phyloP scores from a whole-genome alignment of 2,797 vertebrate genomes.

The Nannoperca australis region DNA sequence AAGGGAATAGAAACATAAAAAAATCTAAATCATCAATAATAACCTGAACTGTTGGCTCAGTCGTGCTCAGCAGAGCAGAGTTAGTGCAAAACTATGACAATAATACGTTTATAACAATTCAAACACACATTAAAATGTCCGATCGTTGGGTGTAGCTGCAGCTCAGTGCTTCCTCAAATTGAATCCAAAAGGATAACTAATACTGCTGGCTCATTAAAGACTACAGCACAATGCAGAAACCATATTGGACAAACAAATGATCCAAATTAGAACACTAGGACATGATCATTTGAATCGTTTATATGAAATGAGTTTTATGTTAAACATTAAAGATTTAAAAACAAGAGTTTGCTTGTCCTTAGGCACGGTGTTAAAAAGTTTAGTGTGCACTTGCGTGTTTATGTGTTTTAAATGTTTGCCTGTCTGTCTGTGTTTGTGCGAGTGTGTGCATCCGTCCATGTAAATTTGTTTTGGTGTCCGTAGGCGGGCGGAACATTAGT shows the following conservation, averaged over 20 bases:
- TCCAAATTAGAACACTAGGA: constrained; percentile 25
- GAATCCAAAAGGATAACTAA: constrained; percentile 58
- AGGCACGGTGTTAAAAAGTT: constrained; percentile 49
- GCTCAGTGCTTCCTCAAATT: constrained; percentile 61
- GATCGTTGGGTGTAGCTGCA: constrained; percentile 43
- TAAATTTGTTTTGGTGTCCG: constrained; percentile 51
- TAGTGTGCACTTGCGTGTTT: constrained; percentile 20
- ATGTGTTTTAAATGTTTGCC: constrained; percentile 30
- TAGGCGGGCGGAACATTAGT: constrained; percentile 70
- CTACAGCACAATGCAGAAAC: constrained; percentile 10
- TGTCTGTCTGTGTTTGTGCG: background rate
- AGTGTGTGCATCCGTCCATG: constrained; percentile 24
- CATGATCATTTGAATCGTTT: constrained; percentile 47
- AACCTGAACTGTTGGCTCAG: constrained; percentile 10
- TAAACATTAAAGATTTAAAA: constrained; percentile 26
- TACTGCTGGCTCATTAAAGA: constrained; percentile 51
- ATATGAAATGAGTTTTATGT: constrained; percentile 37
- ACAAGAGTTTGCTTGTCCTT: constrained; percentile 43
- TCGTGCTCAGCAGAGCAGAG: constrained; percentile 27
- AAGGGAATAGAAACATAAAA: background rate
- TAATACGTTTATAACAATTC: constrained; percentile 32
- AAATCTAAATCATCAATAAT: constrained; percentile 2
- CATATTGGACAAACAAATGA: constrained; percentile 38
- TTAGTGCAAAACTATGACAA: constrained; percentile 5
- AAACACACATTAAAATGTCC: constrained; percentile 50